Base-by-base conservation (phyloP, 1,140 invertebrate species). In the Drosophila albomicans region DNA sequence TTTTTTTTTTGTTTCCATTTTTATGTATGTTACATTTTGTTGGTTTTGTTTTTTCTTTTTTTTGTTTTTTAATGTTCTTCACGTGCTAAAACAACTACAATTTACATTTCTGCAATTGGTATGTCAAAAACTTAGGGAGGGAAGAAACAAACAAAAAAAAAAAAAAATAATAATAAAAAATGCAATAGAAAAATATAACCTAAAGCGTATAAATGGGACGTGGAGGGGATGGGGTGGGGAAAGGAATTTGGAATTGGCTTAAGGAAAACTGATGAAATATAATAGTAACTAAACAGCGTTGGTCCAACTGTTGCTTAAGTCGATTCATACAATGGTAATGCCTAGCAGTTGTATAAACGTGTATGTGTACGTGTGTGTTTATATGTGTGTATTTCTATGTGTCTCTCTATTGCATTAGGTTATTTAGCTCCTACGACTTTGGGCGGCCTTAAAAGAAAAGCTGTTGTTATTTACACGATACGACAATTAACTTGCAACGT, bases 241-340 rank as follows among this genome's bases (percentile, higher is more conserved):
- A 32, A 41, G 28, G 32, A 45, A 28, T 57, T 57, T 30, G 45
- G 16, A 74, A 58, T 78, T 16, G 51, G 45, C 7, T 45, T 41
- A 45, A 45, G 70, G 52, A n/a, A 62, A 67, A 46, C 51, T 62
- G 61, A 65, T 59, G 16, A 56, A 25, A 65, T 41, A 32, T 30
- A 58, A 41, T 54, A 58, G 20, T 59, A 75, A 75, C 41, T 66
- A 65, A 78, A 57, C 56, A 61, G 75, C 61, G 72, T 78, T 78
- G 76, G 76, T 78, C 76, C 76, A 76, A 76, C 74, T 72, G 73
- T 75, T 75, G 67, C 74, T 66, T 65, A 61, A 72, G 56, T 66
- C 68, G 74, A 66, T 71, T 57, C 65, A 62, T 65, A 72, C 62
- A 71, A 71, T 71, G 66, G 54, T 75, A 71, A 65, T 75, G 73